Evolutionary conservation across 2,888 invertebrate species (phyloP).

Genomic region (Drosophila gaucha): DNA sequence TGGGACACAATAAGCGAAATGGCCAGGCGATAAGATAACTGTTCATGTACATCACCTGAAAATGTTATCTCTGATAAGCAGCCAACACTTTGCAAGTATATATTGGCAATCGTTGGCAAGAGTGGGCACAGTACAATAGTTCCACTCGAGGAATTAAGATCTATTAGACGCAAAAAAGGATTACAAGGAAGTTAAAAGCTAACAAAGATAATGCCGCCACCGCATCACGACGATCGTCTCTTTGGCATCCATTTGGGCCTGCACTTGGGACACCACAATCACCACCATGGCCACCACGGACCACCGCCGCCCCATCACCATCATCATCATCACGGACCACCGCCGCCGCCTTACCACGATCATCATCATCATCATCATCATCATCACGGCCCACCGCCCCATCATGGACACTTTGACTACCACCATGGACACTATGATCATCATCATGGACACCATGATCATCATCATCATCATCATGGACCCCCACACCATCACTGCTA

Average conservation of each 20-base stretch:
- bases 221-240: constrained; percentile 57
- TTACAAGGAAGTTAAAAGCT: constrained; percentile 8
- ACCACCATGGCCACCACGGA: constrained; percentile 52
- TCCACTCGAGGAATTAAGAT: constrained; percentile 32
- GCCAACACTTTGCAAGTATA: constrained; percentile 45
- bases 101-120: constrained; percentile 37
- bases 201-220: constrained; percentile 52
- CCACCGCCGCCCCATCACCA: constrained; percentile 40
- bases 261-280: constrained; percentile 53
- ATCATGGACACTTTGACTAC: constrained; percentile 30
- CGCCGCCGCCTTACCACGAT: constrained; percentile 41
- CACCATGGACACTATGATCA: constrained; percentile 22
- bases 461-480: constrained; percentile 25
- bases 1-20: constrained; percentile 22
- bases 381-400: constrained; percentile 41
- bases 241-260: constrained; percentile 65
- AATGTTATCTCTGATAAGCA: constrained; percentile 35
- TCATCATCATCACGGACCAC: constrained; percentile 54
- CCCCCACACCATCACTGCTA: constrained; percentile 58
- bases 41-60: constrained; percentile 15
- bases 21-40: constrained; percentile 55
- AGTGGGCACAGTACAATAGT: constrained; percentile 42
- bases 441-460: constrained; percentile 22
- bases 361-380: constrained; percentile 53
- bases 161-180: constrained; percentile 22